These are phyloP conservation scores for Aix galericulata DNA, from an alignment of 2,113 vertebrate species.

Conservation along the genomic window DNA sequence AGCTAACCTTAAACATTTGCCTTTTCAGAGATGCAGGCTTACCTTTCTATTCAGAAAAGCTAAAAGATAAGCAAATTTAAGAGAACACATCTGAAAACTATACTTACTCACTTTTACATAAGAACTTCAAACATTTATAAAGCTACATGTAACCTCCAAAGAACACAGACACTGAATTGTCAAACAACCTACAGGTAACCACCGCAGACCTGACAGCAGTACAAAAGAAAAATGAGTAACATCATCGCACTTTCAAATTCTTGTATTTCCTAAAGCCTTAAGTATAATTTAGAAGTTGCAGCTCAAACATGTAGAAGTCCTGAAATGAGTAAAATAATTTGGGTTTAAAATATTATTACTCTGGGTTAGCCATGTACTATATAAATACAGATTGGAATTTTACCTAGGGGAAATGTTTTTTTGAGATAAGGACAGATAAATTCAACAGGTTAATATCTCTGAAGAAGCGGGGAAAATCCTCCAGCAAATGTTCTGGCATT, in stretches of 20 bases:
- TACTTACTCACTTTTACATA: background rate
- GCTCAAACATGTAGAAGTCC: background rate
- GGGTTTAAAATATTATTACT: background rate
- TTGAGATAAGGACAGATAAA: background rate
- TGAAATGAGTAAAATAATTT: constrained; percentile 47
- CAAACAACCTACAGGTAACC: background rate
- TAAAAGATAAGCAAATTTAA: background rate
- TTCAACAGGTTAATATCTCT: background rate
- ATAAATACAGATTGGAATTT: background rate
- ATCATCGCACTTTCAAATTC: background rate
- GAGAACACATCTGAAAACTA: background rate
- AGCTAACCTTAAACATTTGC: background rate
- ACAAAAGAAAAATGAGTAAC: background rate
- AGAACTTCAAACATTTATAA: background rate
- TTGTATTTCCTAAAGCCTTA: background rate
- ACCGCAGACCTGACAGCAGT: background rate
- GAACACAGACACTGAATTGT: background rate
- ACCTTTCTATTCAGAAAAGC: background rate
- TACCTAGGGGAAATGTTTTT: background rate
- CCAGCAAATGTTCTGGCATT: background rate
- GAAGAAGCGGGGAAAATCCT: background rate
- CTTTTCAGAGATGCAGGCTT: background rate
- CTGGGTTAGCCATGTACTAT: background rate
- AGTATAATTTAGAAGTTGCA: constrained; percentile 27
- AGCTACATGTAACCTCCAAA: background rate